Conservation (phyloP, 2,797 vertebrate genomes). For the Xiphorhynchus erythropygius region DNA sequence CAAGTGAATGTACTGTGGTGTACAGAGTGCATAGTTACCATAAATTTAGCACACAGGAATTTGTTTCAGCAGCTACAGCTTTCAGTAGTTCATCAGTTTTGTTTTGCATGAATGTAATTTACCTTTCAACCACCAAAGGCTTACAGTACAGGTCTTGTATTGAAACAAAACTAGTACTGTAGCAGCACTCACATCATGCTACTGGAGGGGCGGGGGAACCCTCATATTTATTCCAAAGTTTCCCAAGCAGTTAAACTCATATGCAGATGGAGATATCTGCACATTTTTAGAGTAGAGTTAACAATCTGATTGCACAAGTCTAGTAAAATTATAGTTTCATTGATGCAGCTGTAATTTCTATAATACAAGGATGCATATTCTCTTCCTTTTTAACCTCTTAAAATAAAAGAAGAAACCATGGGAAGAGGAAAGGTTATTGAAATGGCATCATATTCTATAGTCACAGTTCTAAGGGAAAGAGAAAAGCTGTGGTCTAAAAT, state of each 20-base stretch:
- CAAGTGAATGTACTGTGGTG: conserved; percentile 50
- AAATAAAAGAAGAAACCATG: background rate
- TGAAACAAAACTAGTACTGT: conserved; percentile 78
- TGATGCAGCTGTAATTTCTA: conserved; percentile 9
- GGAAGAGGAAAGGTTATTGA: conserved; percentile 1
- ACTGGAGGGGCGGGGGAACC: background rate
- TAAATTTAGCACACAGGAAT: conserved; percentile 73
- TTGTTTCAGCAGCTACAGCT: conserved; percentile 72
- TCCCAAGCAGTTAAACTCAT: conserved; percentile 70
- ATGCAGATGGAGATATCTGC: conserved; percentile 53
- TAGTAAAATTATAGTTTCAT: conserved; percentile 41
- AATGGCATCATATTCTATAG: background rate
- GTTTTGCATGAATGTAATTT: conserved; percentile 73
- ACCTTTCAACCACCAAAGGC: conserved; percentile 70
- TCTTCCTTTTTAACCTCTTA: background rate
- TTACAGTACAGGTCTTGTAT: conserved; percentile 76
- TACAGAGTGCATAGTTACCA: conserved; percentile 51
- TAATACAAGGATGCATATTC: background rate
- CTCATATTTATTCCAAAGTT: conserved; percentile 69
- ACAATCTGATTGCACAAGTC: conserved; percentile 39
- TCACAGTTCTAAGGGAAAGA: conserved; percentile 40
- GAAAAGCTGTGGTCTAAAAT: conserved; percentile 22
- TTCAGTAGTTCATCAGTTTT: conserved; percentile 76
- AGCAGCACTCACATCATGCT: conserved; percentile 71
- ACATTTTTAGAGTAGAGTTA: conserved; percentile 48